A percentile compares a stretch with the other conserved stretches of the same genome.
These are phyloP conservation scores for Spicauda simplicius DNA, from an alignment of 2,888 invertebrate genomes.

Conservation along the genomic window DNA sequence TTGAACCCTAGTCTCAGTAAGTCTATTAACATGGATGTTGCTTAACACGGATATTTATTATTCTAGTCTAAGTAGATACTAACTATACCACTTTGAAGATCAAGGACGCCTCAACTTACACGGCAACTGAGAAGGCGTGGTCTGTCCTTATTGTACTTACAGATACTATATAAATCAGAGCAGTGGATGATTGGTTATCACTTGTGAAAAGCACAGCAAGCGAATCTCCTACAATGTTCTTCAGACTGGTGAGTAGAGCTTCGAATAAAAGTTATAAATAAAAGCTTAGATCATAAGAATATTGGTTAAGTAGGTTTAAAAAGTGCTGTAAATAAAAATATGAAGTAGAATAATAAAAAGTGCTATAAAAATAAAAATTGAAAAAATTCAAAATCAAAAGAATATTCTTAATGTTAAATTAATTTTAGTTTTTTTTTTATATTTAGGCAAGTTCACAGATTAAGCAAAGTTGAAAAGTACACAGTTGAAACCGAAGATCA, in stretches of 20 bases:
- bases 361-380: no score
- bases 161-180: constrained; percentile 68
- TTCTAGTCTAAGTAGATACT: constrained; percentile 48
- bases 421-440: no score
- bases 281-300: not conserved
- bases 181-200: constrained; percentile 60
- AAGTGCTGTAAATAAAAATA: no score
- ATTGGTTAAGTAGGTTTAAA: not conserved
- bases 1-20: constrained; percentile 9
- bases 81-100: constrained; percentile 72
- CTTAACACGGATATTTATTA: constrained; percentile 65
- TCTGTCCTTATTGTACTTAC: constrained; percentile 45
- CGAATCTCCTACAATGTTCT: constrained; percentile 72
- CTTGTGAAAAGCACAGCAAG: constrained; percentile 69
- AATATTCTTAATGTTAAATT: no score
- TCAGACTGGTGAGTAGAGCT: constrained; percentile 70
- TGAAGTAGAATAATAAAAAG: no score
- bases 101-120: constrained; percentile 76
- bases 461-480: no score
- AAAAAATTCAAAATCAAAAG: no score
- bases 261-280: not conserved
- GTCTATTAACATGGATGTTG: constrained; percentile 39
- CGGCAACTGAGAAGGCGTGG: constrained; percentile 65
- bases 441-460: no score
- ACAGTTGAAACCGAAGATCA: no score